phyloP scores from a whole-genome alignment of 2,797 vertebrate genomes.

The Emydoidea blandingii region DNA sequence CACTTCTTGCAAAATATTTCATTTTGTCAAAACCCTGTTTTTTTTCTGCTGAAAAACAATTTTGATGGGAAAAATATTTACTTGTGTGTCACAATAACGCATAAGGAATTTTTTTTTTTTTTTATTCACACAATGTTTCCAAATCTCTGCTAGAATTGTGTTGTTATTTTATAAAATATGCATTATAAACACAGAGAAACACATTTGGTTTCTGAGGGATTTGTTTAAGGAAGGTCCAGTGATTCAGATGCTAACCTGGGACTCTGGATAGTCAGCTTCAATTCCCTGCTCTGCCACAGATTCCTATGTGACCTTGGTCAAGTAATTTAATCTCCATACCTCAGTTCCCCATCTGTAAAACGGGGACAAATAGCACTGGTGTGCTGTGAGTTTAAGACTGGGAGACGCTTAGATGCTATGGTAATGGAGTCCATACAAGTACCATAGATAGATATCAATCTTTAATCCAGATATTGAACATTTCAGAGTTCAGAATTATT shows the following conservation, averaged over 20 bases:
- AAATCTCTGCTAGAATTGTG: not conserved
- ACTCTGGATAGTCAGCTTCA: too few relatives aligned
- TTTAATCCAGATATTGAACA: not conserved
- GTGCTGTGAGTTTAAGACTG: not conserved
- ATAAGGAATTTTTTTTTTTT: not conserved
- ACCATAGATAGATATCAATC: not conserved
- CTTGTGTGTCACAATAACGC: not conserved
- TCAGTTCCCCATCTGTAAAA: fast-evolving
- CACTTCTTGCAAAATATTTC: not conserved
- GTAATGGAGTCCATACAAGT: not conserved
- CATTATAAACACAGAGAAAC: not conserved
- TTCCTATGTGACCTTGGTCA: not conserved
- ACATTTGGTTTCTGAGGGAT: not conserved
- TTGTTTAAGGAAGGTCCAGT: not conserved
- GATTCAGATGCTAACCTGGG: not conserved
- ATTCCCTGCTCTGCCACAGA: not conserved
- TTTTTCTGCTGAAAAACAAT: not conserved
- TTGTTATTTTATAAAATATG: not conserved
- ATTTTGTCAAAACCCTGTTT: not conserved
- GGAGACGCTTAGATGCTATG: not conserved
- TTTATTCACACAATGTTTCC: not conserved
- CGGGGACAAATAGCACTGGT: fast-evolving
- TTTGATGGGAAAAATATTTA: not conserved
- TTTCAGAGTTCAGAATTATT: not conserved
- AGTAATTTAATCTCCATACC: not conserved